Evolutionary conservation across 2,888 invertebrate species (phyloP).

Genomic region (Agrypnus murinus): DNA sequence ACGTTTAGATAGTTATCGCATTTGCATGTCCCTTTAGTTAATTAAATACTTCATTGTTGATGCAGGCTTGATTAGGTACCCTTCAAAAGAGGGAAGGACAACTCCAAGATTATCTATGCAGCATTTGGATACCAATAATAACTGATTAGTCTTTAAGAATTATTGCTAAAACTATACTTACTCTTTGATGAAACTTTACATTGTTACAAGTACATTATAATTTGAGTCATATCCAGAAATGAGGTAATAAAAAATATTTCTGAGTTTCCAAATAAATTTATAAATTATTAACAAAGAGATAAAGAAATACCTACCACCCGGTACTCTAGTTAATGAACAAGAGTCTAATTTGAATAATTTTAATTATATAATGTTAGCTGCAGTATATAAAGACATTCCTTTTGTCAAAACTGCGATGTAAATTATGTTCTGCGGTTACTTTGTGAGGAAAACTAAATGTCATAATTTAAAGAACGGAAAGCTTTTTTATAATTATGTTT

Average conservation of each 20-base stretch:
- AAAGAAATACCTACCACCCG: not conserved
- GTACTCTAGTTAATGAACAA: constrained; percentile 21
- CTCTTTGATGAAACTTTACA: not conserved
- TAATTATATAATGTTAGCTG: constrained; percentile 16
- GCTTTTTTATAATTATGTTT: no score
- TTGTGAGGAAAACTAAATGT: not conserved
- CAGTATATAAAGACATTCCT: constrained; percentile 10
- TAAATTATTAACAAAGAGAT: constrained; percentile 12
- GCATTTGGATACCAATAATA: constrained; percentile 10
- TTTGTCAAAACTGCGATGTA: not conserved
- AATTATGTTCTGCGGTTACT: constrained; percentile 1
- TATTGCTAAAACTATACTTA: not conserved
- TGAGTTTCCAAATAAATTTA: not conserved
- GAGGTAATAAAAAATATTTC: not conserved
- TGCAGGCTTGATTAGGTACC: constrained; percentile 18
- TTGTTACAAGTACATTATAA: no score
- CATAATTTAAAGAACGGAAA: no score
- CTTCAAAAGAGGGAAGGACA: constrained; percentile 18
- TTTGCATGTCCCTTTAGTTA: constrained; percentile 57
- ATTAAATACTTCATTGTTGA: constrained; percentile 52
- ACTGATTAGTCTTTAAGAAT: not conserved
- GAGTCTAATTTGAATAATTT: constrained; percentile 15
- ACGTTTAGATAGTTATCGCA: constrained; percentile 52
- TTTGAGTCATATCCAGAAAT: not conserved
- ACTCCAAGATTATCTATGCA: not conserved